Conservation (phyloP, 2,113 vertebrate species). For the Aldabrachelys gigantea region DNA sequence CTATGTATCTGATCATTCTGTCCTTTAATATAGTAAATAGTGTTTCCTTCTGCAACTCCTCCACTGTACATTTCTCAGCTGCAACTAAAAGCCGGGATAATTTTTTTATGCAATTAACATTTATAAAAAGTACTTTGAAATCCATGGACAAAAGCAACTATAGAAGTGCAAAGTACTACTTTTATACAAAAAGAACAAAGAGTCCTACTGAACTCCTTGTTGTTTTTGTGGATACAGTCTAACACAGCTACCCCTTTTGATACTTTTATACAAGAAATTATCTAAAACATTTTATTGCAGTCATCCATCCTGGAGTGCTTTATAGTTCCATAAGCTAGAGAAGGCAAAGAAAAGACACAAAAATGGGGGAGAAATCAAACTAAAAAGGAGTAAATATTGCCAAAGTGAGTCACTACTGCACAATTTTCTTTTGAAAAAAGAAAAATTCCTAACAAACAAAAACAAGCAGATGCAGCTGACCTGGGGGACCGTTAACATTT, state of each 20-base stretch:
- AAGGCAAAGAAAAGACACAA: background rate
- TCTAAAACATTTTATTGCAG: background rate
- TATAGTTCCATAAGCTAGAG: background rate
- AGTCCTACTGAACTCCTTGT: too few species aligned
- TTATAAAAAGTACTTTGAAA: background rate
- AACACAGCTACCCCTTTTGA: too few species aligned
- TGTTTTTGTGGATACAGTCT: too few species aligned
- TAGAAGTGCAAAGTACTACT: background rate
- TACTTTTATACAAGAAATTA: background rate
- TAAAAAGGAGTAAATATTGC: background rate
- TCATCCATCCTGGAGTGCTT: background rate
- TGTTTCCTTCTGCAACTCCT: background rate
- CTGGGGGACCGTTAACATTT: constrained; percentile 13
- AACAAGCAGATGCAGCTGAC: background rate
- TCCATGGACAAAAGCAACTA: background rate
- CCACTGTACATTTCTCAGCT: background rate
- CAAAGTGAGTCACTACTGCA: background rate
- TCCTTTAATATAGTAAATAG: background rate
- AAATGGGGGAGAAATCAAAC: background rate
- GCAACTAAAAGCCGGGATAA: background rate
- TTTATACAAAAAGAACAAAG: background rate
- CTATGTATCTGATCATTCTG: background rate
- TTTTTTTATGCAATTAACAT: background rate
- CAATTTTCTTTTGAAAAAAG: constrained; percentile 12
- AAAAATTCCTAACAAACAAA: background rate